phyloP scores from a whole-genome alignment of 1,140 invertebrate genomes.

The Batillaria attramentaria region DNA sequence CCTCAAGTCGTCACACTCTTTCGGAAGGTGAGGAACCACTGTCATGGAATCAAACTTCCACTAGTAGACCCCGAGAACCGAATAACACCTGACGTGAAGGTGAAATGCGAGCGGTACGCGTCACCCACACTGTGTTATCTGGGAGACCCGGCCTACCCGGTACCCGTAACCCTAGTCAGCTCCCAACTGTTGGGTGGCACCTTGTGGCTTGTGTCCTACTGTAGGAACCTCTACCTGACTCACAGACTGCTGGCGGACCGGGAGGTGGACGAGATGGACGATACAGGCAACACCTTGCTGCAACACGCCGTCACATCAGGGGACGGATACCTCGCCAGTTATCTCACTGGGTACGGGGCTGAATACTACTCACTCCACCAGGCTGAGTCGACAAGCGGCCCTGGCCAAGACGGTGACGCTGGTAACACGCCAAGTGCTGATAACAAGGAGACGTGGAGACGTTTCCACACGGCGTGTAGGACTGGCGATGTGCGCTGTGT shows the following conservation, averaged over 20 bases:
- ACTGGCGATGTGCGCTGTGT: too few relatives aligned
- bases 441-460: too few relatives aligned
- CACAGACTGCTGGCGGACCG: not conserved
- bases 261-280: not conserved
- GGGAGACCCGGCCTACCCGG: not conserved
- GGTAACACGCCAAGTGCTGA: too few relatives aligned
- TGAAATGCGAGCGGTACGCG: not conserved
- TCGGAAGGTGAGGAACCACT: not conserved
- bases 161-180: not conserved
- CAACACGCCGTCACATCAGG: too few relatives aligned
- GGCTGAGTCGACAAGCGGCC: too few relatives aligned
- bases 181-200: not conserved
- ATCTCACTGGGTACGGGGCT: too few relatives aligned
- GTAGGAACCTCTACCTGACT: not conserved
- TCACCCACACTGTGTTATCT: not conserved
- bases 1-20: too few relatives aligned
- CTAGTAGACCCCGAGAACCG: not conserved
- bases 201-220: not conserved
- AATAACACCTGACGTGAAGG: not conserved
- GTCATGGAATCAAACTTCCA: not conserved
- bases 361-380: too few relatives aligned
- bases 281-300: not conserved
- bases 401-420: too few relatives aligned
- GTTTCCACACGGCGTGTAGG: too few relatives aligned
- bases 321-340: too few relatives aligned